Base-by-base conservation (phyloP, 2,113 vertebrate species). In the Toxostoma redivivum region DNA sequence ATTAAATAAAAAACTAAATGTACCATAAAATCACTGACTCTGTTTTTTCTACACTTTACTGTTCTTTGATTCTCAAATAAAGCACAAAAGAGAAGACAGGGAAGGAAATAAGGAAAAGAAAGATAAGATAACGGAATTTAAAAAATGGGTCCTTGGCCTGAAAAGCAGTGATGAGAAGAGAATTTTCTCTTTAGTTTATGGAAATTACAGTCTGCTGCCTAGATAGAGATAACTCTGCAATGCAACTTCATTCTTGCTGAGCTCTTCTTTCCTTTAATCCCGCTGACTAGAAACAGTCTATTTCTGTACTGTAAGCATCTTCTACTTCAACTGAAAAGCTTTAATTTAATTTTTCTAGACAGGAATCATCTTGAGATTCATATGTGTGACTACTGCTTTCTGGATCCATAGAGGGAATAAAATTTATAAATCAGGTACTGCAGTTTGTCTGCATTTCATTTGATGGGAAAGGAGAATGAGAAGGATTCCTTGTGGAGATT, bases 291-390 rank as follows among this genome's bases (percentile, higher is more conserved):
- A 82, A 93, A 88, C 70, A 80, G 53, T 94, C 90, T 97, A 72
- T 97, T 97, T 97, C 76, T 95, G 85, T 95, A 81, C 82, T 27
- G 48, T 85, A 90, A 92, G 93, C 89, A 94, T 81, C 90, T 84
- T 88, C 73, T 91, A 14, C 62, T 96, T 76, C 54, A 65, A 30
- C 64, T 79, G 87, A 95, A 97, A 97, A 83, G 33, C 72, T 56
- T 88, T 94, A 90, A 97, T 95, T 95, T 87, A 94, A 90, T 96
- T 97, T 92, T 96, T 93, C 64, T 65, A 90, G 92, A 69, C 66
- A 93, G 45, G 74, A 82, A 54, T 65, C 28, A 54, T 42, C 91
- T 70, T 61, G 78, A 89, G 62, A 92, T 71, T 94, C 40, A 25
- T 72, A 21, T 48, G 56, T 61, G 24, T 74, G 45, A 65, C 74